These are phyloP conservation scores for Drosophila sproati DNA, from an alignment of 1,140 invertebrate species.

Conservation along the genomic window DNA sequence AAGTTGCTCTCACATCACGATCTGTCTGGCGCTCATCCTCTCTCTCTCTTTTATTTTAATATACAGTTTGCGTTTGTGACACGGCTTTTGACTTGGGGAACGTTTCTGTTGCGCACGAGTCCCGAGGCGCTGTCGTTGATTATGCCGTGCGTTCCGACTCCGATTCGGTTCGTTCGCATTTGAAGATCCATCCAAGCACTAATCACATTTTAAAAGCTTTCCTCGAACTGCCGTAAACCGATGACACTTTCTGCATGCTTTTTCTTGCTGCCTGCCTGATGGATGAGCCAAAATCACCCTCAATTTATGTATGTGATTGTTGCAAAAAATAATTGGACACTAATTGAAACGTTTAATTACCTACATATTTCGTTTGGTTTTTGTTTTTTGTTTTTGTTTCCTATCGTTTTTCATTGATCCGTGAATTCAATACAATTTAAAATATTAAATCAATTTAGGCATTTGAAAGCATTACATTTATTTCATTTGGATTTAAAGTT, in stretches of 20 bases:
- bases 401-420: too few species aligned
- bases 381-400: background rate
- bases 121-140: slow-evolving; percentile 9
- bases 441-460: too few species aligned
- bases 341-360: too few species aligned
- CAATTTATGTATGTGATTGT: background rate
- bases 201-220: slow-evolving; percentile 55
- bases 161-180: background rate
- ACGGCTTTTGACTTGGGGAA: slow-evolving; percentile 45
- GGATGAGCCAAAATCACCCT: background rate
- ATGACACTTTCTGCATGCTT: slow-evolving; percentile 1
- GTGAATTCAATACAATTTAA: too few species aligned
- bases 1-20: slow-evolving; percentile 2
- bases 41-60: background rate
- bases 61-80: slow-evolving; percentile 5
- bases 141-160: too few species aligned
- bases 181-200: slow-evolving; percentile 39
- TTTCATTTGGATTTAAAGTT: too few species aligned
- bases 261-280: too few species aligned
- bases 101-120: slow-evolving; percentile 13
- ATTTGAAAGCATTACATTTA: too few species aligned
- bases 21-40: background rate
- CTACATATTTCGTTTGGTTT: background rate
- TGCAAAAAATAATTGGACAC: background rate
- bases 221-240: slow-evolving; percentile 29